Percentiles rank a stretch among this genome's conserved stretches.
phyloP scores from a whole-genome alignment of 2,797 vertebrate species.

The Trachops cirrhosus region DNA sequence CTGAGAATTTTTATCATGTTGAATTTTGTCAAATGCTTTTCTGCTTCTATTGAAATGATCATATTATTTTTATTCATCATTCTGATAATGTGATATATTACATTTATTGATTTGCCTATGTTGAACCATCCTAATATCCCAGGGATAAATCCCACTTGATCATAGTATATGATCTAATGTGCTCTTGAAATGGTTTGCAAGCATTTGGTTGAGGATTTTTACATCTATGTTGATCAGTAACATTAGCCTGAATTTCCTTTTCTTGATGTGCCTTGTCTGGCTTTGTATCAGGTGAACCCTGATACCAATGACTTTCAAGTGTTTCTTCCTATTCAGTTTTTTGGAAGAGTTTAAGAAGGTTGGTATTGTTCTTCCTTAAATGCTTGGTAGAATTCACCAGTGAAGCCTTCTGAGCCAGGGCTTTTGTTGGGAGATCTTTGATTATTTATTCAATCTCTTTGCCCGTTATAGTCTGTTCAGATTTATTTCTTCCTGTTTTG shows the following conservation, averaged over 20 bases:
- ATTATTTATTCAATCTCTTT: not conserved
- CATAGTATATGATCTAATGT: not conserved
- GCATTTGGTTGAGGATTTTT: not conserved
- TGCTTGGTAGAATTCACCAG: no score
- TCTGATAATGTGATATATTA: no score
- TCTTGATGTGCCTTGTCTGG: not conserved
- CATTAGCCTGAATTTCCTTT: not conserved
- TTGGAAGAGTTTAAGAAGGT: not conserved
- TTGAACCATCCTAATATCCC: not conserved
- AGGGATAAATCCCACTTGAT: not conserved
- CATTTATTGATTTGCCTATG: no score
- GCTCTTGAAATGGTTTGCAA: not conserved
- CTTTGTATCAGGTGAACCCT: not conserved
- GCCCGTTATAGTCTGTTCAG: not conserved
- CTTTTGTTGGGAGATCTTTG: not conserved
- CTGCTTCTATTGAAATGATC: no score
- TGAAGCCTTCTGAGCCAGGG: no score
- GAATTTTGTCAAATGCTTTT: no score
- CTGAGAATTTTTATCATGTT: no score
- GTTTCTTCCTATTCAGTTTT: not conserved
- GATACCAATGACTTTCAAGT: not conserved
- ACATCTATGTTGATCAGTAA: no score
- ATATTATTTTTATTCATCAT: no score
- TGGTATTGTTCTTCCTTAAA: not conserved
- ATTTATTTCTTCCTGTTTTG: not conserved